Evolutionary conservation across 2,113 vertebrate genomes (phyloP), one percentile per base, ranked within the genome.

Genomic region (Gobiocypris rarus): DNA sequence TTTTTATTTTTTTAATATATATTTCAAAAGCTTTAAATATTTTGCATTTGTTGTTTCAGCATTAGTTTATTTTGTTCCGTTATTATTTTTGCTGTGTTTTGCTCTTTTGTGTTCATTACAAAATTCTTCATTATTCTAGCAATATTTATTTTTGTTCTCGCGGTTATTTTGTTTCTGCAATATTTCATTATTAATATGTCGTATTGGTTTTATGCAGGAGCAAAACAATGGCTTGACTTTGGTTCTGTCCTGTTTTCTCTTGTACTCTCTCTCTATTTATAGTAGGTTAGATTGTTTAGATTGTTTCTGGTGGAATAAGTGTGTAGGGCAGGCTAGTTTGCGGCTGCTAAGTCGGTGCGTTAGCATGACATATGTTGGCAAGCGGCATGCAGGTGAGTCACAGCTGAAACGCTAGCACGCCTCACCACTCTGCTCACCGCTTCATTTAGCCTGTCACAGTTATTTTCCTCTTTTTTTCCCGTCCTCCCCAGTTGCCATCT

Each of bases 71-170:
- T 41, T 41, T 19, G 3, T 45, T 38, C 63, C 81, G 61, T 71
- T 87, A 79, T 85, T 84, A 88, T 89, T 84, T 89, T 89, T 90
- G 84, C 90, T 91, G 88, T 34, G 38, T 41, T 24, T 71, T 22
- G 1, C 11, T 79, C 26, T 38, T 34, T 34, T 75, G 7, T 75
- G 75, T 75, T n/a, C 38, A 38, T 38, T 5, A 38, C 34, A 38
- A 38, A 6, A 1, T 38, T 6, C 34, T 7, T 69, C 48, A 70
- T 82, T 38, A 22, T 17, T 38, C 45, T 82, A 65, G 7, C 19
- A 28, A 9, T 65, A 63, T 74, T 81, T 26, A 9, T 75, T 28
- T 28, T 54, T 45, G 43, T 2, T 54, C 17, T 19, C 19, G 22
- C 22, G 1, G 17, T 41, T 45, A 71, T 24, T 71, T 71, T 1